Evolutionary conservation across 2,888 invertebrate genomes (phyloP).

Genomic region (Heteromurus nitidus): DNA sequence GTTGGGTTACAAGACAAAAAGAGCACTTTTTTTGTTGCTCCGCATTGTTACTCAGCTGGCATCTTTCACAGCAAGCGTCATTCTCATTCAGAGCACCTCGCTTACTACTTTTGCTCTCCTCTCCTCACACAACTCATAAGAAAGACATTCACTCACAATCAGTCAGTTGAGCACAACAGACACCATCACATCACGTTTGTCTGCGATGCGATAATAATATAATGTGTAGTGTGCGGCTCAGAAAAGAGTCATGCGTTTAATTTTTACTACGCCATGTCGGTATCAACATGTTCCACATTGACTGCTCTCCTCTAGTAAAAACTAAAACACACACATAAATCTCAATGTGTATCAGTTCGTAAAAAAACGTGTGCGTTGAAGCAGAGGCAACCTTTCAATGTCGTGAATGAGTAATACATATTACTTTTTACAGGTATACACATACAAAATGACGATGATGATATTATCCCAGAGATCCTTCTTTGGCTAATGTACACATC

Average conservation of each 20-base stretch:
- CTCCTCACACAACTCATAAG: slow-evolving; percentile 16
- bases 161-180: too few relatives aligned
- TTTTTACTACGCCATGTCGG: slow-evolving; percentile 54
- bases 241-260: slow-evolving; percentile 25
- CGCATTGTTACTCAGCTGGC: slow-evolving; percentile 35
- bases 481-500: slow-evolving; percentile 24
- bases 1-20: slow-evolving; percentile 23
- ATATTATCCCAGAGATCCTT: slow-evolving; percentile 53
- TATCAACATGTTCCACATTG: slow-evolving; percentile 66
- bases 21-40: slow-evolving; percentile 32
- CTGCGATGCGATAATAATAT: slow-evolving; percentile 24
- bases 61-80: slow-evolving; percentile 44
- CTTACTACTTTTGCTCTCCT: not conserved
- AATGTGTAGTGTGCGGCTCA: slow-evolving; percentile 18
- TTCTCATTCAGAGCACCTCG: slow-evolving; percentile 59
- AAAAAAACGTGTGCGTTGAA: slow-evolving; percentile 40
- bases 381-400: slow-evolving; percentile 63
- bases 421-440: slow-evolving; percentile 20
- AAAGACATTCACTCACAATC: slow-evolving; percentile 33
- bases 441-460: slow-evolving; percentile 11
- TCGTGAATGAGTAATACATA: slow-evolving; percentile 53
- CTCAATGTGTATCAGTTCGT: slow-evolving; percentile 21
- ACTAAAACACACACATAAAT: slow-evolving; percentile 52
- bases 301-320: slow-evolving; percentile 42
- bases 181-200: slow-evolving; percentile 49